These are phyloP conservation scores for Danio kyathit DNA, from an alignment of 2,797 vertebrate genomes.

Conservation along the genomic window DNA sequence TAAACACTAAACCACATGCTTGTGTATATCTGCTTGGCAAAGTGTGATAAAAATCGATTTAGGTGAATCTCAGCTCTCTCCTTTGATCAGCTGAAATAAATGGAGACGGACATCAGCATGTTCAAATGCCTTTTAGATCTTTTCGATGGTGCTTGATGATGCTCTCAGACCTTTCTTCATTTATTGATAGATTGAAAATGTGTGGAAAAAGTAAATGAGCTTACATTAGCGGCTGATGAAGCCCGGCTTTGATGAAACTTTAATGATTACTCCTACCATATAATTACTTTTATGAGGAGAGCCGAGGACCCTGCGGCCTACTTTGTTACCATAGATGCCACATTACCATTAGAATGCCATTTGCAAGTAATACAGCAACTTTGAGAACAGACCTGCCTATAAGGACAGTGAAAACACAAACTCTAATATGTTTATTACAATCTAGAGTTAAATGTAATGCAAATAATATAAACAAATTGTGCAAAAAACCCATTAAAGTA, in stretches of 20 bases:
- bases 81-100: slow-evolving; percentile 3
- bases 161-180: slow-evolving; percentile 23
- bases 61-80: background rate
- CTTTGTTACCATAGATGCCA: slow-evolving; percentile 41
- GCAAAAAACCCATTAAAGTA: background rate
- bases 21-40: background rate
- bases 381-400: background rate
- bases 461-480: background rate
- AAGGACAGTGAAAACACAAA: background rate
- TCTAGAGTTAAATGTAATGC: background rate
- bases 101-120: slow-evolving; percentile 21
- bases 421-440: background rate
- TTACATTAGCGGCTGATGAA: slow-evolving; percentile 74
- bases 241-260: slow-evolving; percentile 75
- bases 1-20: background rate
- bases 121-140: background rate
- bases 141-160: slow-evolving; percentile 1
- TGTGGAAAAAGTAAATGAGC: slow-evolving; percentile 68
- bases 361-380: slow-evolving; percentile 28
- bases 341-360: slow-evolving; percentile 47
- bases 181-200: slow-evolving; percentile 45
- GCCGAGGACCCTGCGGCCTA: slow-evolving; percentile 24
- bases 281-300: slow-evolving; percentile 66
- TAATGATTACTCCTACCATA: slow-evolving; percentile 71
- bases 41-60: slow-evolving; percentile 16